Base-by-base conservation (phyloP, 2,113 vertebrate species). In the Jaculus jaculus region DNA sequence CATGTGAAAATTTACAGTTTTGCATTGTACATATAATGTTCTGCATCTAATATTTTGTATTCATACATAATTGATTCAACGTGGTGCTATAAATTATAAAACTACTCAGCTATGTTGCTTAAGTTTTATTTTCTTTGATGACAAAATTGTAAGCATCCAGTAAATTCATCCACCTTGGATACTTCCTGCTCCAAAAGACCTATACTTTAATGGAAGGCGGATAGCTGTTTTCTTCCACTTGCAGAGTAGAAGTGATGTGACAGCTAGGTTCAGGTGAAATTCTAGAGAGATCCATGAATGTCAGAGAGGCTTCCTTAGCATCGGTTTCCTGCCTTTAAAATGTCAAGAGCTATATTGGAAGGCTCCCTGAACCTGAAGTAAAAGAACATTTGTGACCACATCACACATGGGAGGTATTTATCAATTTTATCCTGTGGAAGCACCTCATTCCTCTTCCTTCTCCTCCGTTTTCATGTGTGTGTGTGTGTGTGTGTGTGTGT, bases 41-140 rank as follows among this genome's bases (percentile, higher is more conserved):
- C 75, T 15, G 61, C 54, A 54, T 89, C 73, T 91, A 77, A 80
- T 78, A 63, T 91, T 39, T 37, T 84, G 23, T 47, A 68, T 73
- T 92, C 93, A 28, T 73, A 85, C 60, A 37, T 68, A 89, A 81
- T 90, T 87, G 80, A 66, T 66, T 84, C 24, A 68, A 1, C 4
- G 12, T 68, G 47, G 6, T 85, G 5, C 42, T 80, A 26, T 42
- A 68, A 32, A 89, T 81, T 84, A 7, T 13, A 75, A 37, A 80
- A 84, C 54, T n/a, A 37, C 16, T 77, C 72, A 1, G 15, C 42
- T 65, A 37, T 3, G 24, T 23, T 7, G 7, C 32, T 91, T 89
- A 20, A 24, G 0, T 5, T 92, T 26, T 60, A 16, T 85, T 93
- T 87, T 73, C 47, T 84, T 85, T 87, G 34, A 39, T 32, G 80